Conservation (phyloP, 2,888 invertebrate species). For the Shargacucullia verbasci region DNA sequence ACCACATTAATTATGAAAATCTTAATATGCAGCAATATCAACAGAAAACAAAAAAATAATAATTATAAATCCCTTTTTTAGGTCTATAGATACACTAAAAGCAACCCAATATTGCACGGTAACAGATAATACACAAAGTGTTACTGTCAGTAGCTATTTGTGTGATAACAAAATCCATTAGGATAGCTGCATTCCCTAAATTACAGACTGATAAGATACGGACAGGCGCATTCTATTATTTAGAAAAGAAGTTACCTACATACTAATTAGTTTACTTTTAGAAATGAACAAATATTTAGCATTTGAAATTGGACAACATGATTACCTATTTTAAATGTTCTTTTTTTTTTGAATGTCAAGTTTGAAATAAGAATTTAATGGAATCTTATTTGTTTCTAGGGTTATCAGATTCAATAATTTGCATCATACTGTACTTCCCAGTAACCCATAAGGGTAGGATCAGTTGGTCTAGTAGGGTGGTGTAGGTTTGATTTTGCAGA, state of each 20-base stretch:
- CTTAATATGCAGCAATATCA: too few relatives aligned
- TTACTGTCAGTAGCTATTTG: constrained; percentile 22
- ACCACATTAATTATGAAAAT: too few relatives aligned
- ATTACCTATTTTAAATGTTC: constrained; percentile 7
- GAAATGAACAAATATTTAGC: constrained; percentile 6
- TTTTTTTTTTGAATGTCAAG: constrained; percentile 13
- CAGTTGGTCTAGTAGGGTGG: too few relatives aligned
- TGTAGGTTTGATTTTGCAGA: too few relatives aligned
- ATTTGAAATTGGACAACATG: constrained; percentile 1
- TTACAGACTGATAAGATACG: constrained; percentile 42
- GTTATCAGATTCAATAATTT: too few relatives aligned
- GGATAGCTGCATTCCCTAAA: constrained; percentile 40
- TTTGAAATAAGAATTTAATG: background rate
- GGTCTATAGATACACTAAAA: background rate
- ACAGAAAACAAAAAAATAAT: too few relatives aligned
- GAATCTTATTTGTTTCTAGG: background rate
- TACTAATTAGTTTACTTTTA: constrained; percentile 30
- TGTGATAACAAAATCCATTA: constrained; percentile 47
- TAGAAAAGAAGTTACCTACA: constrained; percentile 19
- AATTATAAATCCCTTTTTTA: too few relatives aligned
- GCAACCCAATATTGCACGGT: background rate
- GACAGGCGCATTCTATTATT: constrained; percentile 5
- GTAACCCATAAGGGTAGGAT: too few relatives aligned
- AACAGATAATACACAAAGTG: constrained; percentile 24
- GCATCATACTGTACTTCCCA: too few relatives aligned